Evolutionary conservation across 1,140 invertebrate species (phyloP).

Genomic region (Microplitis demolitor): DNA sequence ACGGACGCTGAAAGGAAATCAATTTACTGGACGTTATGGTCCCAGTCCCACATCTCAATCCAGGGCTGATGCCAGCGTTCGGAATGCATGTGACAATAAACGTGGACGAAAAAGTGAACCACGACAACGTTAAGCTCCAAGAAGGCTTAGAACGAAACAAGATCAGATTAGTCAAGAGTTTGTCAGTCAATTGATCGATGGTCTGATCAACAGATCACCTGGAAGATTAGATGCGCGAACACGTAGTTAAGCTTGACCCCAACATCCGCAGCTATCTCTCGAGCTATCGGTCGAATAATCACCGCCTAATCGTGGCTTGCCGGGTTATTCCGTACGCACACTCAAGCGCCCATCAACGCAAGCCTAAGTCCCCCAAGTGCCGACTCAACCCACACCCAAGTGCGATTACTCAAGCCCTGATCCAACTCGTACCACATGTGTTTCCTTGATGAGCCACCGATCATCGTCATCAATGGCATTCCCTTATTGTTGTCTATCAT

Average conservation of each 20-base stretch:
- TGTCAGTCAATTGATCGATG: constrained; percentile 19
- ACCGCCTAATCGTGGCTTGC: constrained; percentile 36
- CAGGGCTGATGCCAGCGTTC: too few species aligned
- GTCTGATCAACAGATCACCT: constrained; percentile 3
- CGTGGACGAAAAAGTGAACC: too few species aligned
- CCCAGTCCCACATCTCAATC: too few species aligned
- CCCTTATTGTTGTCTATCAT: not conserved
- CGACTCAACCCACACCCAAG: too few species aligned
- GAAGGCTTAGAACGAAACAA: too few species aligned
- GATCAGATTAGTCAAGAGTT: not conserved
- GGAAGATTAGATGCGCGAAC: constrained; percentile 25
- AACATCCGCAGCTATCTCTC: constrained; percentile 22
- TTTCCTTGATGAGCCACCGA: not conserved
- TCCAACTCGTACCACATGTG: not conserved
- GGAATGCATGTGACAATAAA: too few species aligned
- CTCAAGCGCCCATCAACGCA: not conserved
- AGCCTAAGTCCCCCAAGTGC: too few species aligned
- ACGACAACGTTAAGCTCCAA: too few species aligned
- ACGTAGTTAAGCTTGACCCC: constrained; percentile 25
- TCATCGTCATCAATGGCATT: not conserved
- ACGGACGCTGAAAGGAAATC: too few species aligned
- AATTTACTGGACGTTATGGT: too few species aligned
- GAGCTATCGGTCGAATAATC: constrained; percentile 37
- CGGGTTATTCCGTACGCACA: not conserved
- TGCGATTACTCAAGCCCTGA: too few species aligned